These are phyloP conservation scores for Megathymus violae DNA, from an alignment of 1,140 invertebrate species.

Conservation along the genomic window DNA sequence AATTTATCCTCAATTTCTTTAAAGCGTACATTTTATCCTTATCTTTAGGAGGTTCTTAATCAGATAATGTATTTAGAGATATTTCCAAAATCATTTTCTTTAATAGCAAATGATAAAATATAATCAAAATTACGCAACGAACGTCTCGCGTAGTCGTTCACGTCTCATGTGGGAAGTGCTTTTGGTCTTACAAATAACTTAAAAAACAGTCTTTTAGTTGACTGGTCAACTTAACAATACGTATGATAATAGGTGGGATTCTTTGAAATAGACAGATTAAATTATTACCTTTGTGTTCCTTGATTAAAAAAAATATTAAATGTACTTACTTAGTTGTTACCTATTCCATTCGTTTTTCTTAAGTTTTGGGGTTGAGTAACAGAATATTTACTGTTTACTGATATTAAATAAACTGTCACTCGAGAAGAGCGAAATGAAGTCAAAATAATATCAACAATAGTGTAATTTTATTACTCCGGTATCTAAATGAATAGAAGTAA, in stretches of 20 bases:
- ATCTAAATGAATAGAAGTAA: background rate
- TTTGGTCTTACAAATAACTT: conserved; percentile 33
- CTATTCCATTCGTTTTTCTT: too few species aligned
- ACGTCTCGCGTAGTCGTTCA: conserved; percentile 19
- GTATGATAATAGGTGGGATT: conserved; percentile 71
- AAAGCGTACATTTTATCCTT: conserved; percentile 84
- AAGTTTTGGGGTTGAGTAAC: too few species aligned
- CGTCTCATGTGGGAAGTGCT: conserved; percentile 25
- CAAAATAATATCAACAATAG: too few species aligned
- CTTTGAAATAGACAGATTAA: conserved; percentile 55
- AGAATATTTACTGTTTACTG: too few species aligned
- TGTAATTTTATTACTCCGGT: too few species aligned
- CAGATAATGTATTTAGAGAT: conserved; percentile 51
- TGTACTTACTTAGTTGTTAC: background rate
- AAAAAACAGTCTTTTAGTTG: conserved; percentile 77
- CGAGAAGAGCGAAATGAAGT: too few species aligned
- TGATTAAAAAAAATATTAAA: background rate
- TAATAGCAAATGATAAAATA: conserved; percentile 39
- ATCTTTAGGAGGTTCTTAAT: conserved; percentile 74
- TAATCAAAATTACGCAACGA: conserved; percentile 43
- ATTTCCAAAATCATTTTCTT: conserved; percentile 46
- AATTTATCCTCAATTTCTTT: conserved; percentile 81
- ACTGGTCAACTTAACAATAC: conserved; percentile 72
- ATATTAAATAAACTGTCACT: too few species aligned
- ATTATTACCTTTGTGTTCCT: conserved; percentile 7